Evolutionary conservation across 2,888 invertebrate genomes (phyloP).

Genomic region (Athalia rosae): DNA sequence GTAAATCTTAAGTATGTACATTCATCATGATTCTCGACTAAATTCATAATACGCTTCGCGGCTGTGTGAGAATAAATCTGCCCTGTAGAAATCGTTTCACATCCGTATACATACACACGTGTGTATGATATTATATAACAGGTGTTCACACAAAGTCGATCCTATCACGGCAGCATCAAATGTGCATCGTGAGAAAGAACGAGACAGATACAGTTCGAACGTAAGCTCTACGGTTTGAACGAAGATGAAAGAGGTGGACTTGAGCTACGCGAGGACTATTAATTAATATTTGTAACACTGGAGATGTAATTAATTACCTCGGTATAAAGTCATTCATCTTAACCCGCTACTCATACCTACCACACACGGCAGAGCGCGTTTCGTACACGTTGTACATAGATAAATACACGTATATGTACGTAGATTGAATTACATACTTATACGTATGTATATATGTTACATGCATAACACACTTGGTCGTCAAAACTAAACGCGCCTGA

Average conservation of each 20-base stretch:
- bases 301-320: slow-evolving; percentile 63
- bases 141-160: slow-evolving; percentile 40
- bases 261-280: slow-evolving; percentile 54
- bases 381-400: no score
- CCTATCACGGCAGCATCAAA: no score
- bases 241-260: no score
- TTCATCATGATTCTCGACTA: no score
- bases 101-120: not conserved
- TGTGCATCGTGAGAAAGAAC: no score
- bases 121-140: slow-evolving; percentile 30
- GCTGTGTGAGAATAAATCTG: slow-evolving; percentile 49
- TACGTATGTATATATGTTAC: no score
- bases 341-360: slow-evolving; percentile 51
- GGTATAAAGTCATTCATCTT: slow-evolving; percentile 61
- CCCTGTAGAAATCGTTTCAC: slow-evolving; percentile 48
- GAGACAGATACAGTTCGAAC: no score
- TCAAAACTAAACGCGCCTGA: not conserved
- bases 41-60: slow-evolving; percentile 5
- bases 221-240: no score
- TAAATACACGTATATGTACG: no score
- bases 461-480: not conserved
- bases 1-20: no score
- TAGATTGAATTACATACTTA: no score
- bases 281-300: slow-evolving; percentile 67
- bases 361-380: no score